Evolutionary conservation across 2,113 vertebrate species (phyloP), one percentile per base, ranked within the genome.

Genomic region (Sapayoa aenigma): DNA sequence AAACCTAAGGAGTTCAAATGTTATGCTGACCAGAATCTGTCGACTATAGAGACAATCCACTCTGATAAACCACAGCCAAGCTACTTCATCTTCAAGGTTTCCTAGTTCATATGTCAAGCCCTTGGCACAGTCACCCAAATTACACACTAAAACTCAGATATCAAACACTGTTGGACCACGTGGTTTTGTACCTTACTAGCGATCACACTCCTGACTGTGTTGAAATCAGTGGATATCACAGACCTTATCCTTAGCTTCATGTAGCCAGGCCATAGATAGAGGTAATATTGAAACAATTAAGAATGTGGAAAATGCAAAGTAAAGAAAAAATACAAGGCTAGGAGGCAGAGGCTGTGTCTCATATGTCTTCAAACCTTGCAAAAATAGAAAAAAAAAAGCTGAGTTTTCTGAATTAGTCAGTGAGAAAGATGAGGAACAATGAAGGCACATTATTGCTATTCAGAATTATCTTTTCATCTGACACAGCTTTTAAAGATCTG

Each of bases 81-180:
- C 27, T 62, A 11, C 16, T 80, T 37, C 3, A 2, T 58, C 72
- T 80, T 30, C 23, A 15, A 3, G 8, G 18, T 53, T 52, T 42
- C 28, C 35, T 21, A 46, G 46, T 55, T 53, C 16, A 0, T 46
- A 30, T 7, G 9, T 13, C 52, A 89, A 63, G 74, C 19, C 25
- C 67, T 69, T 35, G 53, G 28, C 50, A 56, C 13, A 42, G 47
- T 28, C 35, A 39, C 24, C 16, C 65, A 67, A 76, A 72, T 66
- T 39, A 16, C 52, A 60, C 18, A 18, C 5, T 49, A 7, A 62
- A 53, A 14, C 56, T 65, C 53, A 73, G 39, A 41, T 12, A 68
- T 11, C 9, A 11, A 46, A 22, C 21, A 1, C 23, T 16, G 18
- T 8, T 39, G 18, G 41, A 35, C 18, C 0, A 0, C 1, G 1